Evolutionary conservation across 2,797 vertebrate species (phyloP), one percentile per base, ranked within the genome.

Genomic region (Euphonia xanthogaster): DNA sequence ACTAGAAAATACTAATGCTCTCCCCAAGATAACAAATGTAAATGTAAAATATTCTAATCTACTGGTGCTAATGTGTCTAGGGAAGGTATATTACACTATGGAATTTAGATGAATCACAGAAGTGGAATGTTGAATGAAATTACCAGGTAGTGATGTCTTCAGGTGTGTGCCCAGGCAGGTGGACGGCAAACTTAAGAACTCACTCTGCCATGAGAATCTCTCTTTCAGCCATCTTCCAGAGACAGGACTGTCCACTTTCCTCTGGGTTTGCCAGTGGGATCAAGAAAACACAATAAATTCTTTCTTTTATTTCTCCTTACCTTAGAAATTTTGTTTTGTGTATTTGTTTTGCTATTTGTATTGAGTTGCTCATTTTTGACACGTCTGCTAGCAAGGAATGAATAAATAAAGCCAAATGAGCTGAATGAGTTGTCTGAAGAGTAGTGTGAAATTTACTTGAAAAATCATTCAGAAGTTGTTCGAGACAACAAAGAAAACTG

Each of bases 1-100:
- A 73, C 57, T 88, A 94, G 78, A 95, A 97, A 97, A 97, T 96
- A 96, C 89, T 94, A 96, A 95, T 97, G 96, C 94, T 97, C 62
- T 97, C 65, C 86, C 77, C 51, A 88, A 88, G 82, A 96, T 97
- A 97, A 97, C 68, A 97, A 94, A 96, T 94, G 74, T 53, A 95
- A 95, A 92, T 81, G 88, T 93, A 75, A 97, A 97, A 95, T 96
- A 94, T 73, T 97, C 88, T 95, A 86, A 89, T 88, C 79, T 95
- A 73, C 70, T 93, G 72, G 77, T 74, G 62, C 71, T 94, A 91
- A 74, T 53, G 48, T 95, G 58, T 81, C 63, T 50, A 33, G 85
- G 73, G 67, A 90, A 51, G 57, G 45, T 55, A 83, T 80, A 48
- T 37, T 75, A 50, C 60, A 63, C 57, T 76, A 44, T 55, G 55